A percentile compares a stretch with the other conserved stretches of the same genome.
Evolutionary conservation across 2,113 vertebrate genomes (phyloP).

Genomic region (Rhynchomys soricoides): DNA sequence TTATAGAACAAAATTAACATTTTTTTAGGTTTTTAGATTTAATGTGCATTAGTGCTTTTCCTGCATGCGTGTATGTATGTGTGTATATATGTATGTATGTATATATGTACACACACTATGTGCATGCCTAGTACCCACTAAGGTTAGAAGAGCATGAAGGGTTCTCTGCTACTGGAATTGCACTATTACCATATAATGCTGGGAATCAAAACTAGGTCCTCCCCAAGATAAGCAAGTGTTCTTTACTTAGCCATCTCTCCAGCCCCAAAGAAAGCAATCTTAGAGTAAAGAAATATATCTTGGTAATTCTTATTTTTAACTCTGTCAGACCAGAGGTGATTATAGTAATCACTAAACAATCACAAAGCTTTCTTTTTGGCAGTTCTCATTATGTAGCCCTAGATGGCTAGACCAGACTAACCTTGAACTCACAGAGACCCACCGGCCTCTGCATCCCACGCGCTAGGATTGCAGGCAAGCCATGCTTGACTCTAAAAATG

Average conservation of each 20-base stretch:
- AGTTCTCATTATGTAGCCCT: background rate
- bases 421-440: background rate
- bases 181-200: background rate
- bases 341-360: background rate
- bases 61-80: background rate
- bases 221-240: background rate
- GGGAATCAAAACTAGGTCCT: background rate
- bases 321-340: constrained; percentile 15
- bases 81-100: background rate
- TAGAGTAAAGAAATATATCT: background rate
- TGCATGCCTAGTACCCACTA: background rate
- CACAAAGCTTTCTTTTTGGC: background rate
- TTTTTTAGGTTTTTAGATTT: background rate
- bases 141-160: background rate
- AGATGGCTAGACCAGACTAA: background rate
- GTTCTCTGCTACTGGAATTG: background rate
- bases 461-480: background rate
- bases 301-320: constrained; percentile 44
- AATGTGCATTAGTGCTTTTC: background rate
- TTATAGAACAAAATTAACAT: too few species aligned
- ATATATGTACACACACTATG: background rate
- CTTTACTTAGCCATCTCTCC: background rate
- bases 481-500: background rate
- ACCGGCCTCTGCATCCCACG: background rate
- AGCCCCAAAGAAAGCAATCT: background rate